Conservation (phyloP, 2,113 vertebrate genomes). For the Phalacrocorax brasilianus region DNA sequence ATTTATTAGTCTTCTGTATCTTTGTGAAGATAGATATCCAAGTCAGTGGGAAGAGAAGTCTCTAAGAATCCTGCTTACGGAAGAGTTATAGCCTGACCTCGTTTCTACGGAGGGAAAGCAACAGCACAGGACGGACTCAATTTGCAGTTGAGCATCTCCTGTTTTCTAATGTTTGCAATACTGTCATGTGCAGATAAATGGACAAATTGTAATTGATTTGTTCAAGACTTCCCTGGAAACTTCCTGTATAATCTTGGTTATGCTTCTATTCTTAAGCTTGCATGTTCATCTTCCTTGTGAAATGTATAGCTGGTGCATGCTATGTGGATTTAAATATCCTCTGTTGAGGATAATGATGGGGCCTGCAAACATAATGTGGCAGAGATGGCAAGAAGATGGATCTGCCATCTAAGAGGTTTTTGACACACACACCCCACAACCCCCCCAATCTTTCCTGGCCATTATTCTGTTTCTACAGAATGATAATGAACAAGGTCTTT, state of each 20-base stretch:
- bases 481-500: not conserved
- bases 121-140: not conserved
- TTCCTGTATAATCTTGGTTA: not conserved
- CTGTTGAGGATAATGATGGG: not conserved
- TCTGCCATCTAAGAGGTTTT: not conserved
- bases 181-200: not conserved
- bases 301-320: accelerated
- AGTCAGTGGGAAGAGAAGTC: not conserved
- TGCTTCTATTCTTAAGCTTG: not conserved
- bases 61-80: not conserved
- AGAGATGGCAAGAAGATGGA: not conserved
- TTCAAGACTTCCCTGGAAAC: not conserved
- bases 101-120: not conserved
- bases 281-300: not conserved
- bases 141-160: not conserved
- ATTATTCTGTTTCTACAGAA: not conserved
- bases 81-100: not conserved
- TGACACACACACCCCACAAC: not conserved
- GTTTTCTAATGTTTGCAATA: not conserved
- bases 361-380: not conserved
- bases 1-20: not conserved
- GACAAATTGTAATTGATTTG: not conserved
- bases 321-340: not conserved
- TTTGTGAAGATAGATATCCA: not conserved
- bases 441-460: not conserved